A percentile compares a stretch with the other conserved stretches of the same genome.
phyloP scores from a whole-genome alignment of 2,797 vertebrate species.

The Chiloscyllium punctatum region DNA sequence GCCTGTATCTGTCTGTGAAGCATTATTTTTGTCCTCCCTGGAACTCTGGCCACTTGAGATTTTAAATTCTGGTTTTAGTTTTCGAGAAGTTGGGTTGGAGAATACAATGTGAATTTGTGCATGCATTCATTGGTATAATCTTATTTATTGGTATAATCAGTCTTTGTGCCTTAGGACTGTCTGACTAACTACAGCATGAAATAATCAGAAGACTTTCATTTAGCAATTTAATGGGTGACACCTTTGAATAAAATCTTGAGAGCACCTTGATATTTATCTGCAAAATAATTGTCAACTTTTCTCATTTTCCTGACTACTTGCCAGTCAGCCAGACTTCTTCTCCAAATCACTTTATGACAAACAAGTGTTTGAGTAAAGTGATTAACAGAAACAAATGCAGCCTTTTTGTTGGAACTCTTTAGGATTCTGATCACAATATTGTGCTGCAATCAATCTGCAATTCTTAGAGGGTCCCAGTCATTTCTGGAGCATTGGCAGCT shows the following conservation, averaged over 20 bases:
- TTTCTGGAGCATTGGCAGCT: background rate
- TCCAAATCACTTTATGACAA: background rate
- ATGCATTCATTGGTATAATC: background rate
- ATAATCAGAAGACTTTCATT: background rate
- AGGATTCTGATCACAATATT: too few relatives aligned
- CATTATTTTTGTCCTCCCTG: too few relatives aligned
- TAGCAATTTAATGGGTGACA: background rate
- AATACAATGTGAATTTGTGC: background rate
- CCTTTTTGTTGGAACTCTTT: background rate
- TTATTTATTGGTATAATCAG: background rate
- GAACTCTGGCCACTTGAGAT: too few relatives aligned
- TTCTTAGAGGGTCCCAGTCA: too few relatives aligned
- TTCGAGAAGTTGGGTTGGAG: too few relatives aligned
- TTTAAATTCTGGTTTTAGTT: background rate
- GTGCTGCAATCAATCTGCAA: too few relatives aligned
- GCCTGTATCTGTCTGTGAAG: too few relatives aligned
- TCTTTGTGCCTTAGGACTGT: background rate
- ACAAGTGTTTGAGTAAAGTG: background rate
- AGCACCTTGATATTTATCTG: background rate
- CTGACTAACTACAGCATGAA: background rate
- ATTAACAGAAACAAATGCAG: background rate
- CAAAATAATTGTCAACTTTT: background rate
- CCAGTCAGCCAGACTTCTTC: background rate
- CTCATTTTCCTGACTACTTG: background rate
- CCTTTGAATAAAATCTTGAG: background rate